Base-by-base conservation (phyloP, 2,797 vertebrate genomes). In the Phalloptychus januarius region DNA sequence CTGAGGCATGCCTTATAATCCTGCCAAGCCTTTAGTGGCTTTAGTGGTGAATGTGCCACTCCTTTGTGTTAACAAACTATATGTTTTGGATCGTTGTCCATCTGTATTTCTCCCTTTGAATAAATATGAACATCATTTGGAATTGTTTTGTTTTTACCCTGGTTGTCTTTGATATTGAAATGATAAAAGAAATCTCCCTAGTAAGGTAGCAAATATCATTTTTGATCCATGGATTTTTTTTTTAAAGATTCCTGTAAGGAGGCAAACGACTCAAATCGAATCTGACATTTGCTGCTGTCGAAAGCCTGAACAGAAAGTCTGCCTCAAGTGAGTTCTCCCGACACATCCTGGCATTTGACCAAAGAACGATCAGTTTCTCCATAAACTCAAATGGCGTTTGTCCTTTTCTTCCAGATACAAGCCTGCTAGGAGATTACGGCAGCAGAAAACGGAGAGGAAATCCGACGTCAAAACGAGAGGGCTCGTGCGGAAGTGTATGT, bases 401-500 rank as follows among this genome's bases (percentile, higher is more conserved):
- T 23, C 25, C 48, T 1, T 63, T 28, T 23, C 36, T 79, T 74
- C 58, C 71, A 93, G 93, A 78, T 91, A 74, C 69, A 93, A 92
- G 5, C 75, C 85, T 31, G 72, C 38, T 36, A 87, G 86, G 71
- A 85, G 87, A 76, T 36, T 38, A 42, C 89, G 89, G 72, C 73
- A 82, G 50, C 85, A 87, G 61, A 92, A 92, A 23, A 77, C 61
- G 3, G 88, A 93, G 81, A 87, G 86, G 81, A 87, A 42, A 0
- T 72, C 79, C 1, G 82, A 88, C 6, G 45, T 75, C 56, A 94
- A 93, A 88, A 85, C 85, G 28, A 94, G 94, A 93, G 91, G 93
- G 75, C 91, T 93, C 15, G 86, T 94, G 46, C 91, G 93, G 79
- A 96, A 94, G 94, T 95, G 96, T 96, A 89, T 0, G 93, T 84